Conservation (phyloP, 2,797 vertebrate genomes). For the Sternarchorhynchus goeldii region DNA sequence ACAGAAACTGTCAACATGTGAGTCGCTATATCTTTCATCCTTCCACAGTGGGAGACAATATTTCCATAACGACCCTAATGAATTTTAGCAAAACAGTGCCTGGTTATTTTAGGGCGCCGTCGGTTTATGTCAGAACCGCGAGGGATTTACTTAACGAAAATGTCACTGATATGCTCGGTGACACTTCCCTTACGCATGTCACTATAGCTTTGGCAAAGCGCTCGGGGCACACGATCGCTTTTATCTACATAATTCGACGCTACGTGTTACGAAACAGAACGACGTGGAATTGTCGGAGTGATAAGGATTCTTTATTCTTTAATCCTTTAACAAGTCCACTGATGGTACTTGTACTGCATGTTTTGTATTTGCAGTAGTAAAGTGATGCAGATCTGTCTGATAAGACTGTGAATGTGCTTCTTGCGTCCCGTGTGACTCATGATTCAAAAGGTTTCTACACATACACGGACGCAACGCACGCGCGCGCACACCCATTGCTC, state of each 20-base stretch:
- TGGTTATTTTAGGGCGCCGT: slow-evolving; percentile 43
- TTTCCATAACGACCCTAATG: slow-evolving; percentile 25
- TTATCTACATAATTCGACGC: slow-evolving; percentile 15
- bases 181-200: slow-evolving; percentile 48
- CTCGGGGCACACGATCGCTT: slow-evolving; percentile 20
- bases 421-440: slow-evolving; percentile 7
- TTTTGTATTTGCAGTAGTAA: background rate
- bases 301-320: slow-evolving; percentile 30
- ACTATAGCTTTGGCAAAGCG: slow-evolving; percentile 42
- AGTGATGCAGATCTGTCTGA: slow-evolving; percentile 18
- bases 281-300: slow-evolving; percentile 21
- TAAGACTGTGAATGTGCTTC: slow-evolving; percentile 8
- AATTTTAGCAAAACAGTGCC: background rate
- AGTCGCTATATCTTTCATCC: slow-evolving; percentile 9
- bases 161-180: slow-evolving; percentile 30
- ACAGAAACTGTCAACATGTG: background rate
- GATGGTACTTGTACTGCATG: background rate
- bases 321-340: slow-evolving; percentile 25
- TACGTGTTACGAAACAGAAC: slow-evolving; percentile 36
- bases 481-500: background rate
- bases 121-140: slow-evolving; percentile 47
- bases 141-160: slow-evolving; percentile 19
- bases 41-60: slow-evolving; percentile 4
- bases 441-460: background rate
- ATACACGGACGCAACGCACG: too few species aligned